Evolutionary conservation across 2,888 invertebrate genomes (phyloP).

Genomic region (Oligia latruncula): DNA sequence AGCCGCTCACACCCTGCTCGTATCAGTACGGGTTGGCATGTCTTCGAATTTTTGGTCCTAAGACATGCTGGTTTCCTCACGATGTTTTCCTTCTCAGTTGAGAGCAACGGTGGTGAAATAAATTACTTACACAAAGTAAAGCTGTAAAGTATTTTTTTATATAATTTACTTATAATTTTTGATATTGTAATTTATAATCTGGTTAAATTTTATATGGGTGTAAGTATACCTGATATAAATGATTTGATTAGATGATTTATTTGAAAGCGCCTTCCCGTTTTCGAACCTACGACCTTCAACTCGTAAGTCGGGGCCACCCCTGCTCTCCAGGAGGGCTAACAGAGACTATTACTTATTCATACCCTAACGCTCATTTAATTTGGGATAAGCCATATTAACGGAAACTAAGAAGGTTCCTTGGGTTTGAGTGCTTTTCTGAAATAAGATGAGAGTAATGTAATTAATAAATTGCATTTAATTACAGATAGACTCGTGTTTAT

Average conservation of each 20-base stretch:
- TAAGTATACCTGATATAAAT: no score
- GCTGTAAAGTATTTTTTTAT: no score
- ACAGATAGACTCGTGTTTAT: neutral
- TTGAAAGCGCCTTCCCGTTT: no score
- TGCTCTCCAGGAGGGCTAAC: neutral
- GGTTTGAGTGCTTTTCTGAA: slow-evolving; percentile 19
- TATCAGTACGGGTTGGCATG: no score
- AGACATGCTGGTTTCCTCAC: no score
- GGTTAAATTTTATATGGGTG: no score
- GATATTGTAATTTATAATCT: no score
- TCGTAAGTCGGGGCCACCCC: neutral
- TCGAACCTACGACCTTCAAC: neutral
- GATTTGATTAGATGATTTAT: no score
- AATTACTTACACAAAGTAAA: neutral
- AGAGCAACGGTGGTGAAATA: neutral
- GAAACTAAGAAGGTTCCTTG: slow-evolving; percentile 49
- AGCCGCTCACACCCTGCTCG: neutral
- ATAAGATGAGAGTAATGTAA: slow-evolving; percentile 30
- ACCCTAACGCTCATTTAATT: slow-evolving; percentile 45
- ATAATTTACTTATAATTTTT: no score
- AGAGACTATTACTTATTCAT: slow-evolving; percentile 27
- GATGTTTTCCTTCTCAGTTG: neutral
- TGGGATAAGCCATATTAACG: slow-evolving; percentile 36
- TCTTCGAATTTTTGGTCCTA: no score
- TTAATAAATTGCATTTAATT: slow-evolving; percentile 45